Evolutionary conservation across 2,797 vertebrate species (phyloP).

Genomic region (Bucorvus abyssinicus): DNA sequence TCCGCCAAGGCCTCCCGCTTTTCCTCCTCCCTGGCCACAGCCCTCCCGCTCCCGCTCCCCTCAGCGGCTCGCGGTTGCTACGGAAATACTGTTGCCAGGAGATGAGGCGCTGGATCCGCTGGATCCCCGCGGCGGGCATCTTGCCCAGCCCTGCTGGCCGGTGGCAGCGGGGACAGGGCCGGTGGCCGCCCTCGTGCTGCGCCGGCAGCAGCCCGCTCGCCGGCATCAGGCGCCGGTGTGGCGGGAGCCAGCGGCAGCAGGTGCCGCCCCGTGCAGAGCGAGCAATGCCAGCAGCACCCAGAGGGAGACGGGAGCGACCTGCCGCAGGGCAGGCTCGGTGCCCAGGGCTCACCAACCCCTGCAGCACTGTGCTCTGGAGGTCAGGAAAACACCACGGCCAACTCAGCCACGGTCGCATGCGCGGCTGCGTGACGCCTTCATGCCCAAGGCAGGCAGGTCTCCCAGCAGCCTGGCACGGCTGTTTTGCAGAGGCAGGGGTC

Average conservation of each 20-base stretch:
- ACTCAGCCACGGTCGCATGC: accelerated
- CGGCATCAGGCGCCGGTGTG: neutral
- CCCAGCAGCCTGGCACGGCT: neutral
- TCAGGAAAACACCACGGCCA: neutral
- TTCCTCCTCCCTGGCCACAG: neutral
- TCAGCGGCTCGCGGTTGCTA: conserved; percentile 14
- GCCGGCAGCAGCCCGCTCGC: neutral
- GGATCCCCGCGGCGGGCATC: neutral
- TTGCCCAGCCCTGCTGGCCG: neutral
- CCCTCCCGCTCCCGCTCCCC: neutral
- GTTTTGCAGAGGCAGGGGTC: neutral
- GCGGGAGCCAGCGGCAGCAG: neutral
- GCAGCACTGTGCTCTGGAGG: neutral
- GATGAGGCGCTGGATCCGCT: neutral
- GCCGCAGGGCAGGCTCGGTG: neutral
- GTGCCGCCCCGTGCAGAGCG: neutral
- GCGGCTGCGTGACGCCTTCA: too few species aligned
- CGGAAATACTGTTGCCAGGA: conserved; percentile 42
- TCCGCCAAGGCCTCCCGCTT: neutral
- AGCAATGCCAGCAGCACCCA: neutral
- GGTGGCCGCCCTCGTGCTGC: neutral
- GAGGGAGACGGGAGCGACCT: neutral
- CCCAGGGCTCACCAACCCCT: neutral
- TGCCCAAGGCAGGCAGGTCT: neutral
- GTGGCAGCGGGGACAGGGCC: neutral